phyloP scores from a whole-genome alignment of 2,797 vertebrate species.

The Eurystomus glaucurus region DNA sequence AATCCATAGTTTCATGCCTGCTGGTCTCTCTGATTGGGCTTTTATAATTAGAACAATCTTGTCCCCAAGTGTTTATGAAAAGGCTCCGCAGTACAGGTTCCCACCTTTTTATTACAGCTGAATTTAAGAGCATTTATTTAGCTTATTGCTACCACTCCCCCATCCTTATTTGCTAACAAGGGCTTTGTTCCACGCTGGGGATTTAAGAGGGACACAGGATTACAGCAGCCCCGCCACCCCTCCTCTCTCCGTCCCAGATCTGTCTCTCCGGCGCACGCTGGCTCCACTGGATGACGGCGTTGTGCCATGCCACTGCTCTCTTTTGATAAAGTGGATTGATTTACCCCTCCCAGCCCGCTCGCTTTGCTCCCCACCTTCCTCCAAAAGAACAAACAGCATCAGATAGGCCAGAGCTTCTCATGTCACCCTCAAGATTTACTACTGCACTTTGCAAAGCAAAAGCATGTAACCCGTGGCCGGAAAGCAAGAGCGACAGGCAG shows the following conservation, averaged over 20 bases:
- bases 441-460: neutral
- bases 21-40: conserved; percentile 15
- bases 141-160: conserved; percentile 21
- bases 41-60: conserved; percentile 59
- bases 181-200: conserved; percentile 11
- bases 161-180: conserved; percentile 19
- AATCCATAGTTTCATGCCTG: conserved; percentile 30
- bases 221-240: neutral
- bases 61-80: neutral
- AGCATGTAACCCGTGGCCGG: neutral
- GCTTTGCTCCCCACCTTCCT: neutral
- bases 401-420: neutral
- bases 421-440: neutral
- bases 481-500: neutral
- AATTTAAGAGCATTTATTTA: conserved; percentile 50
- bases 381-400: neutral
- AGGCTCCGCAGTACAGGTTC: neutral
- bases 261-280: neutral
- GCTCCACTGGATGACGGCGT: neutral
- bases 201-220: conserved; percentile 15
- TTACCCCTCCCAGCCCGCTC: neutral
- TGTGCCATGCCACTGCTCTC: neutral
- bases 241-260: conserved; percentile 5
- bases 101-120: conserved; percentile 11
- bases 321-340: neutral